These are phyloP conservation scores for Leucoptera coffeella DNA, from an alignment of 2,888 invertebrate genomes.

Conservation along the genomic window DNA sequence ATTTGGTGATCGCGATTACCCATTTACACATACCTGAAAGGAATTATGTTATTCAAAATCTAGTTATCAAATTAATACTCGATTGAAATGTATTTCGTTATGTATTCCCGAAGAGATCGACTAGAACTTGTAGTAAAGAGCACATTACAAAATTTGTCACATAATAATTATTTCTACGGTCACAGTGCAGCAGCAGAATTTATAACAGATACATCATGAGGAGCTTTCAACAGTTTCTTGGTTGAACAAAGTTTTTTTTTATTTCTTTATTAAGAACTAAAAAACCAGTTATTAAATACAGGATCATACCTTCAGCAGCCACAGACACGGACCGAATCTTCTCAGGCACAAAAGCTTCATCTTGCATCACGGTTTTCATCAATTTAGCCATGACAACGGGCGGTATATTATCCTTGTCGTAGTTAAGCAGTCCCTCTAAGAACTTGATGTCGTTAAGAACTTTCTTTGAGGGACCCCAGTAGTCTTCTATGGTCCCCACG, in stretches of 20 bases:
- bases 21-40: constrained; percentile 74
- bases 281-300: no score
- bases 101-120: no score
- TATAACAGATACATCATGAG: no score
- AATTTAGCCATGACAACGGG: constrained; percentile 77
- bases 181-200: no score
- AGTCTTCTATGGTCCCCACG: constrained; percentile 82
- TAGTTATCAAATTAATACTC: no score
- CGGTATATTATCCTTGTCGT: constrained; percentile 91
- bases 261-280: no score
- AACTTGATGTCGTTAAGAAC: constrained; percentile 88
- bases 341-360: constrained; percentile 87
- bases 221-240: no score
- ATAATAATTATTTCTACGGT: no score
- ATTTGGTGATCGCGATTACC: constrained; percentile 92
- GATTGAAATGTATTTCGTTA: neutral
- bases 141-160: no score
- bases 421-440: constrained; percentile 77
- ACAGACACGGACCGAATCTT: constrained; percentile 82
- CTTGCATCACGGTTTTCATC: constrained; percentile 70
- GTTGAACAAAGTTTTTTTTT: no score
- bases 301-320: constrained; percentile 79
- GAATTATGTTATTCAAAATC: neutral
- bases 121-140: no score
- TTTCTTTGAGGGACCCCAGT: constrained; percentile 87